Base-by-base conservation (phyloP, 2,113 vertebrate genomes). In the Ramphastos sulfuratus region DNA sequence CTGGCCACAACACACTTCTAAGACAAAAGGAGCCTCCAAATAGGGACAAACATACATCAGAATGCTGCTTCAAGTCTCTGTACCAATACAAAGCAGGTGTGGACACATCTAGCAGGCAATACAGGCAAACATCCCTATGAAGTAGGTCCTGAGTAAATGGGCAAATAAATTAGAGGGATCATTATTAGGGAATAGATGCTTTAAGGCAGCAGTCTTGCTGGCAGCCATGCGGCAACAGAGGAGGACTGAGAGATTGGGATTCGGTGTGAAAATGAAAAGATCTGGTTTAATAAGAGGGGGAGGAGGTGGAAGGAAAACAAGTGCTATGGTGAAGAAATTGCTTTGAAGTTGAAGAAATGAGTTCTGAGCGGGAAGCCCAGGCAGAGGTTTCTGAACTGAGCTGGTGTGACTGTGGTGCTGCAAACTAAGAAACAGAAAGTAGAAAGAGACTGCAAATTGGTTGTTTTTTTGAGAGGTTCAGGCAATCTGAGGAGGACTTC, bases 21-120 rank as follows among this genome's bases (percentile, higher is more conserved):
- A n/a, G 33, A 11, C 4, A 60, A 55, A 70, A 37, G 13, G 16
- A 90, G 7, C 4, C 24, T 42, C 18, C 30, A 76, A 63, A 39
- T 3, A 80, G 35, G 9, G 30, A 12, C 4, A 74, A 24, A 5
- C 6, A 31, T 7, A 33, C 8, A 76, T 42, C 18, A 84, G 86
- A 30, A n/a, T 50, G 13, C 2, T 63, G 3, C 14, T 82, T 72
- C 28, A 71, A 59, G 35, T 60, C 28, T 92, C 65, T 24, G 12
- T 5, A 59, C 48, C 2, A 11, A 21, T 18, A 50, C 5, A 54
- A 52, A 69, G 14, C 15, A 14, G 0, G 3, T 2, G 5, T n/a
- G 44, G n/a, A 8, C 15, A 78, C 9, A 56, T n/a, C 24, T 56
- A 25, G 10, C 7, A 30, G 42, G 17, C 3, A 6, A 69, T 10